A percentile compares a stretch with the other conserved stretches of the same genome.
These are phyloP conservation scores for Apamea crenata DNA, from an alignment of 2,888 invertebrate species.

Conservation along the genomic window DNA sequence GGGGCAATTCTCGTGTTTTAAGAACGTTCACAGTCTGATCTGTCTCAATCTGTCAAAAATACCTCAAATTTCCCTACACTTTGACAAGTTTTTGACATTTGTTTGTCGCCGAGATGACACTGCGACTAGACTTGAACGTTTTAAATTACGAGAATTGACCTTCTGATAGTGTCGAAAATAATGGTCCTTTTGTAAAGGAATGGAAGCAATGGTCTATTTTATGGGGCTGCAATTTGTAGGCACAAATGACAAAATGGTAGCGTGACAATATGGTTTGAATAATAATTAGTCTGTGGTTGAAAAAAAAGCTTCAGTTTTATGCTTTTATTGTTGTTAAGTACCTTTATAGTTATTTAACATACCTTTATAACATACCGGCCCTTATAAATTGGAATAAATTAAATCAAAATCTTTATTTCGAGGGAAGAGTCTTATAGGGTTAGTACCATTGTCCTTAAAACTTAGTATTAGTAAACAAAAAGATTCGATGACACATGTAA, in stretches of 20 bases:
- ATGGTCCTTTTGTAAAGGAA: neutral
- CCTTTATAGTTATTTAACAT: neutral
- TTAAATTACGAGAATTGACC: no score
- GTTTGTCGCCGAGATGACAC: no score
- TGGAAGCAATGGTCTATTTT: conserved; percentile 13
- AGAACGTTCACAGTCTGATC: no score
- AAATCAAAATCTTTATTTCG: neutral
- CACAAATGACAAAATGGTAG: conserved; percentile 5
- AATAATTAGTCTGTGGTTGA: neutral
- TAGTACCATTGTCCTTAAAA: neutral
- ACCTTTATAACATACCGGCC: no score
- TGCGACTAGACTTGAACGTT: no score
- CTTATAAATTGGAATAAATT: neutral
- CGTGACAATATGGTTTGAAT: neutral
- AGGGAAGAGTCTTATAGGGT: neutral
- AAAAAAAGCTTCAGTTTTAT: neutral
- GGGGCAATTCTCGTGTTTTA: no score
- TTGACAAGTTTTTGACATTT: no score
- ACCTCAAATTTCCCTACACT: no score
- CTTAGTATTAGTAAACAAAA: neutral
- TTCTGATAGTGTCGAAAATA: conserved; percentile 4
- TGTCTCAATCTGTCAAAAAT: no score
- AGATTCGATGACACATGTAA: neutral
- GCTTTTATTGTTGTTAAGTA: neutral
- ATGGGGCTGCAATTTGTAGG: conserved; percentile 39